These are phyloP conservation scores for Cricetomys ansorgei DNA, from an alignment of 2,113 vertebrate species.

Conservation along the genomic window DNA sequence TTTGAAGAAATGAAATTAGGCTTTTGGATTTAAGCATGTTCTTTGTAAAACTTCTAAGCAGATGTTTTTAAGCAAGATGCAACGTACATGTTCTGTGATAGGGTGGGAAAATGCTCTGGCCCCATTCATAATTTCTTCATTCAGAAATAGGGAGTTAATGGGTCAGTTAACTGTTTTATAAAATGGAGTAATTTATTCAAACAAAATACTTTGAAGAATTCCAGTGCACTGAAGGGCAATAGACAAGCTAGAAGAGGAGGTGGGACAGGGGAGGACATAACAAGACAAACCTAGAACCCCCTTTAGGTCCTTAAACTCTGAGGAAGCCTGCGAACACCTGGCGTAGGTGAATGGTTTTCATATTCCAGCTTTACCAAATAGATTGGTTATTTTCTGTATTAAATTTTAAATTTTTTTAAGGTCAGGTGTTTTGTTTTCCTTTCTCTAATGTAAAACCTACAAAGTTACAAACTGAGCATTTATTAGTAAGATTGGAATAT, in stretches of 20 bases:
- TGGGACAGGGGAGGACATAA: background rate
- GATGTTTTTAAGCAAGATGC: background rate
- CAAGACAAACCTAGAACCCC: background rate
- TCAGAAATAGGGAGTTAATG: background rate
- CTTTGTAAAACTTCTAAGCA: background rate
- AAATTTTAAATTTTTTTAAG: background rate
- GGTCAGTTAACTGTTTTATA: background rate
- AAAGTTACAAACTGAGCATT: background rate
- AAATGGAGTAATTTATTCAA: background rate
- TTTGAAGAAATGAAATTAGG: background rate
- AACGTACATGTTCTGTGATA: background rate
- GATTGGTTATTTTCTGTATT: background rate
- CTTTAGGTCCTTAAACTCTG: background rate
- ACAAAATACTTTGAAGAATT: slow-evolving; percentile 23
- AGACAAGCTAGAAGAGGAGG: background rate
- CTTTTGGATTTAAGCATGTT: slow-evolving; percentile 41
- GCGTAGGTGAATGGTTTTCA: background rate
- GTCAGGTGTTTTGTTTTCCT: background rate
- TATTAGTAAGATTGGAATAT: slow-evolving; percentile 27
- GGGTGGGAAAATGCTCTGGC: background rate
- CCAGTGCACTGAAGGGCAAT: background rate
- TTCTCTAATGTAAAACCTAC: background rate
- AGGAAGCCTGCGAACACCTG: background rate
- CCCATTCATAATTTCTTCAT: background rate
- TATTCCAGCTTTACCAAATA: background rate